phyloP scores from a whole-genome alignment of 2,888 invertebrate species.

The Habroteleia sp. region DNA sequence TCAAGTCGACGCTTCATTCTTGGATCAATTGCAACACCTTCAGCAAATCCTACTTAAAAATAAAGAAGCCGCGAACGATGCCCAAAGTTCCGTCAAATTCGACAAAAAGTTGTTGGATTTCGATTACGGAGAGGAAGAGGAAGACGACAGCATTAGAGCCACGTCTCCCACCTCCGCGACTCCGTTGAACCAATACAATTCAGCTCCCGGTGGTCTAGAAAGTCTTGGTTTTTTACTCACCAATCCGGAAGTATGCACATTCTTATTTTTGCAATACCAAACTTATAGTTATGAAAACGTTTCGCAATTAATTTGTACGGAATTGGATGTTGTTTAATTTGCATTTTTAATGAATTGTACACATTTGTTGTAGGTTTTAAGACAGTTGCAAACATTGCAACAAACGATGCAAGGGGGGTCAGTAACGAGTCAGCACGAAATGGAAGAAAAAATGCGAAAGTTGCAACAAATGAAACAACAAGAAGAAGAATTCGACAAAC shows the following conservation, averaged over 20 bases:
- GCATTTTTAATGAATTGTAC: too few relatives aligned
- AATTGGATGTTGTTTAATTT: too few relatives aligned
- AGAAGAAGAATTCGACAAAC: conserved; percentile 89
- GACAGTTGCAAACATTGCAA: conserved; percentile 92
- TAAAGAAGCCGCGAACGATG: conserved; percentile 78
- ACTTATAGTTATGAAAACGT: too few relatives aligned
- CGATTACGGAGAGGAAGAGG: conserved; percentile 96
- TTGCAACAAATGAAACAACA: conserved; percentile 87
- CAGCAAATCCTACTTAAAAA: conserved; percentile 83
- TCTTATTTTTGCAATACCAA: too few relatives aligned
- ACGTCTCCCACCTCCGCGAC: conserved; percentile 80
- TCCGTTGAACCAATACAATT: conserved; percentile 67
- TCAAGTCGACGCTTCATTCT: conserved; percentile 77
- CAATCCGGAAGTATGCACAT: conserved; percentile 76
- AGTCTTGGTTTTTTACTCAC: conserved; percentile 77
- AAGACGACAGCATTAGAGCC: conserved; percentile 83
- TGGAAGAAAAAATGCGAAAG: conserved; percentile 86
- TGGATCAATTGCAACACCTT: conserved; percentile 84
- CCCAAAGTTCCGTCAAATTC: conserved; percentile 85
- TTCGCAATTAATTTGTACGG: too few relatives aligned
- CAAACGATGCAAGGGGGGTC: conserved; percentile 77
- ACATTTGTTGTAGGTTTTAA: conserved; percentile 85
- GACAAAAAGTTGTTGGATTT: conserved; percentile 93
- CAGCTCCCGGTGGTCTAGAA: conserved; percentile 74
- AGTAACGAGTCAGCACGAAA: conserved; percentile 83